phyloP scores from a whole-genome alignment of 2,113 vertebrate species.

The Ameiurus melas region DNA sequence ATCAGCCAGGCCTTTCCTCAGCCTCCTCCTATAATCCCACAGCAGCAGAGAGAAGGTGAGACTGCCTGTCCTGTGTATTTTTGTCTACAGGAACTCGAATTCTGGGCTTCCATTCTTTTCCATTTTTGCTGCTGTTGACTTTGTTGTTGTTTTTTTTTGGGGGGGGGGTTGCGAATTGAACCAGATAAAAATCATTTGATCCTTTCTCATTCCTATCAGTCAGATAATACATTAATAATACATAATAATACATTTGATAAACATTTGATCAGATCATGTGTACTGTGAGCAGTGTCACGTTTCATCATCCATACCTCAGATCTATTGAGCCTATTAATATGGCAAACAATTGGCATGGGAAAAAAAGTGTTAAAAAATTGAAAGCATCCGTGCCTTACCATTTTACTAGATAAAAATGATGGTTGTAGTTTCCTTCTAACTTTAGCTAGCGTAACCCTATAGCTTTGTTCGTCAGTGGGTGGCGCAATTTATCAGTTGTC shows the following conservation, averaged over 20 bases:
- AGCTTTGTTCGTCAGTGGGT: neutral
- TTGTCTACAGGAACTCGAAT: slow-evolving; percentile 9
- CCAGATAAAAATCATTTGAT: neutral
- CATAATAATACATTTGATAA: too few species aligned
- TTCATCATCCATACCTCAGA: neutral
- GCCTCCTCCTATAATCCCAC: slow-evolving; percentile 95
- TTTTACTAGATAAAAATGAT: neutral
- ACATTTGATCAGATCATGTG: neutral
- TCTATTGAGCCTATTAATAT: neutral
- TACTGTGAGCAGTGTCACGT: neutral
- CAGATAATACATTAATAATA: neutral
- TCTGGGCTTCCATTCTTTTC: neutral
- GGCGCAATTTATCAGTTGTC: neutral
- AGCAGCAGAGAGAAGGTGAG: slow-evolving; percentile 99
- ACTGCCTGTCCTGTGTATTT: slow-evolving; percentile 10
- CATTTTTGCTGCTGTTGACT: neutral
- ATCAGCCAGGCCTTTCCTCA: slow-evolving; percentile 99
- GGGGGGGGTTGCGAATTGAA: neutral
- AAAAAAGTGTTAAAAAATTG: neutral
- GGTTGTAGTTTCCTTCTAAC: neutral
- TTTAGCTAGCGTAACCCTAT: neutral
- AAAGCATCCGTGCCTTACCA: neutral
- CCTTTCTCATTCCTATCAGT: neutral
- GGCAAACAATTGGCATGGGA: neutral
- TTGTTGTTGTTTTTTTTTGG: neutral